Evolutionary conservation across 2,113 vertebrate genomes (phyloP).

Genomic region (Melanerpes aurifrons): DNA sequence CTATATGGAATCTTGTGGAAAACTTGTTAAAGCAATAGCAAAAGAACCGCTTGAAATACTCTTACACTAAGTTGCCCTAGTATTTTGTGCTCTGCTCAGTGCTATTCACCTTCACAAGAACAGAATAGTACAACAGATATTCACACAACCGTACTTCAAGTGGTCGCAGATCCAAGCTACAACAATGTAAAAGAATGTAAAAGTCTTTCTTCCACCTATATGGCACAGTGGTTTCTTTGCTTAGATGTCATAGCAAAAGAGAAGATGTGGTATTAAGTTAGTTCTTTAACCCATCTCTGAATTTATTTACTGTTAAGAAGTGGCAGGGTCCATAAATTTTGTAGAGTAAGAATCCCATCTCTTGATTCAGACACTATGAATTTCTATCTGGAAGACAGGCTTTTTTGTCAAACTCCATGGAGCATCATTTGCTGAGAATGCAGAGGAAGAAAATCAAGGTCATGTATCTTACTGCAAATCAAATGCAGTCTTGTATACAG

Average conservation of each 20-base stretch:
- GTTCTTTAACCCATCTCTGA: neutral
- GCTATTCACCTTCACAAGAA: neutral
- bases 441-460: neutral
- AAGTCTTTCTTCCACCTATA: neutral
- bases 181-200: neutral
- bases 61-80: neutral
- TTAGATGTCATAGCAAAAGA: neutral
- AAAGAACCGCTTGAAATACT: neutral
- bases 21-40: neutral
- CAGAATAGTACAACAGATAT: neutral
- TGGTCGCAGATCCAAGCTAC: neutral
- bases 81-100: neutral
- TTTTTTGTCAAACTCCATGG: neutral
- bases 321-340: neutral
- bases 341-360: neutral
- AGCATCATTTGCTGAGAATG: neutral
- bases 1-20: neutral
- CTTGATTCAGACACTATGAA: neutral
- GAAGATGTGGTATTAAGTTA: neutral
- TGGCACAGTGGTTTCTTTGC: neutral
- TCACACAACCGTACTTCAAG: neutral
- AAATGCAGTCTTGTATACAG: neutral
- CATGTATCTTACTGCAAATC: neutral
- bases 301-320: neutral
- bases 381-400: neutral